Conservation (phyloP, 1,140 invertebrate genomes). For the Drosophila auraria region DNA sequence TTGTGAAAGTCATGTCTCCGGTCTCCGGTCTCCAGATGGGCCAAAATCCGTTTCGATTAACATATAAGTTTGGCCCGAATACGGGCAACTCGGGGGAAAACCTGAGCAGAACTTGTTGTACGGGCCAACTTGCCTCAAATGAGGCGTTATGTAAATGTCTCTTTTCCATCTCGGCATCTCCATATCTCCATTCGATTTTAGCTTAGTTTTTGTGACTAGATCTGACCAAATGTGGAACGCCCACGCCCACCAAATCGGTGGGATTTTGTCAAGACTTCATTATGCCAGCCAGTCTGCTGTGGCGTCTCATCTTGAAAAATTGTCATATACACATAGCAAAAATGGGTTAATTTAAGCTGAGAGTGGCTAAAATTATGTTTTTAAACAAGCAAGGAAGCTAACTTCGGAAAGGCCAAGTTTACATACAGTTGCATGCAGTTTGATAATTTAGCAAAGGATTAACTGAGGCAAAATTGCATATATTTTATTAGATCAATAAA, state of each 20-base stretch:
- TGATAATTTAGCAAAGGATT: too few relatives aligned
- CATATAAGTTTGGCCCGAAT: conserved; percentile 52
- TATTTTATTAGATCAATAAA: too few relatives aligned
- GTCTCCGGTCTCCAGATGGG: conserved; percentile 15
- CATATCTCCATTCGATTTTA: conserved; percentile 28
- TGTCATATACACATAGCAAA: conserved; percentile 12
- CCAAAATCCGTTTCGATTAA: conserved; percentile 29
- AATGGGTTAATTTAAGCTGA: neutral
- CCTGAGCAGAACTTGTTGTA: conserved; percentile 36
- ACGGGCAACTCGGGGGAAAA: conserved; percentile 33
- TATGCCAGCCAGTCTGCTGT: conserved; percentile 58
- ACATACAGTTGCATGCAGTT: too few relatives aligned
- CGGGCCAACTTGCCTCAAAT: conserved; percentile 53
- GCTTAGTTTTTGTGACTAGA: conserved; percentile 56
- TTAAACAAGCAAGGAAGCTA: too few relatives aligned
- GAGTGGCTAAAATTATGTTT: neutral
- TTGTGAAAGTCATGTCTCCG: conserved; percentile 30
- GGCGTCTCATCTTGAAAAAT: conserved; percentile 51
- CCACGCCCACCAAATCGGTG: conserved; percentile 41
- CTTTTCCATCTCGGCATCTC: conserved; percentile 9
- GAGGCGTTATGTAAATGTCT: conserved; percentile 57
- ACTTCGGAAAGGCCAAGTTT: too few relatives aligned
- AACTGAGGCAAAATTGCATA: too few relatives aligned
- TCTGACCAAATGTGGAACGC: conserved; percentile 60
- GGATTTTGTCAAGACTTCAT: conserved; percentile 62